Percentiles rank a stretch among this genome's conserved stretches.
phyloP scores from a whole-genome alignment of 2,113 vertebrate genomes.

The Tetraodon nigroviridis region DNA sequence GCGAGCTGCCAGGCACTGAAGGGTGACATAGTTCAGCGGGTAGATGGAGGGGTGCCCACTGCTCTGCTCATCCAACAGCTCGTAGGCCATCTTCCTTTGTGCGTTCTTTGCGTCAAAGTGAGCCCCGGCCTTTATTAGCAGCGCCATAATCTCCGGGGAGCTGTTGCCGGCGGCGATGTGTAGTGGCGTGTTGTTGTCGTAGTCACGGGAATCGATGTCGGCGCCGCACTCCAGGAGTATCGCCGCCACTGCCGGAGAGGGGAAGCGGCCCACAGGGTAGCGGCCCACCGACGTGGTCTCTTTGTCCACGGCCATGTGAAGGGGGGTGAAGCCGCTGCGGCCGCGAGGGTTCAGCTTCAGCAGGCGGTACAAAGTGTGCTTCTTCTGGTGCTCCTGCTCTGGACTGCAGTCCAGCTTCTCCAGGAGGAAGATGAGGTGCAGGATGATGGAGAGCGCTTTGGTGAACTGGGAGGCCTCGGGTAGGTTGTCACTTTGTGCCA shows the following conservation, averaged over 20 bases:
- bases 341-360: conserved; percentile 87
- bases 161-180: conserved; percentile 84
- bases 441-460: conserved; percentile 89
- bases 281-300: conserved; percentile 90
- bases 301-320: conserved; percentile 92
- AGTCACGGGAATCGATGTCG: conserved; percentile 87
- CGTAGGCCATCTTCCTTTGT: conserved; percentile 84
- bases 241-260: conserved; percentile 81
- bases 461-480: conserved; percentile 86
- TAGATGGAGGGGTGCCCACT: conserved; percentile 81
- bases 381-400: conserved; percentile 87
- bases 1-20: conserved; percentile 95
- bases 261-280: conserved; percentile 91
- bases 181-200: conserved; percentile 91
- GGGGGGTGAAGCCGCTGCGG: conserved; percentile 82
- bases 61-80: conserved; percentile 87
- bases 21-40: conserved; percentile 87
- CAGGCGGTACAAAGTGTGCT: conserved; percentile 87
- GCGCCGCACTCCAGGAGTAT: conserved; percentile 89
- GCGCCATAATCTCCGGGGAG: conserved; percentile 83
- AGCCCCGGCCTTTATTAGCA: conserved; percentile 83
- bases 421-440: conserved; percentile 87
- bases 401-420: conserved; percentile 86
- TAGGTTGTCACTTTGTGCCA: conserved; percentile 81
- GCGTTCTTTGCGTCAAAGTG: conserved; percentile 92